Conservation (phyloP, 2,113 vertebrate genomes). For the Bos javanicus region DNA sequence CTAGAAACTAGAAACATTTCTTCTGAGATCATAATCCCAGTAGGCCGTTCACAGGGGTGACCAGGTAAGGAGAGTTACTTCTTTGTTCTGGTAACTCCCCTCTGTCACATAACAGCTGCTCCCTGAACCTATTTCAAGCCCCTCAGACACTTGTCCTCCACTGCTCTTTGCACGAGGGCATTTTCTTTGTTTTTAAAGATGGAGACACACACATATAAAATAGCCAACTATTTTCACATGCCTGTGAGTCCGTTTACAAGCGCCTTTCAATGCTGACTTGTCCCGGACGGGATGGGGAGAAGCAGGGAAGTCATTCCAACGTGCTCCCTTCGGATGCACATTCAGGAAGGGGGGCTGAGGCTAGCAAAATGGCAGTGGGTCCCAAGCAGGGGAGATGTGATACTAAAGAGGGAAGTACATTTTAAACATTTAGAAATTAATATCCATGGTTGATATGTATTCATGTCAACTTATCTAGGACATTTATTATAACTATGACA, state of each 20-base stretch:
- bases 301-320: background rate
- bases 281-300: background rate
- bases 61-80: background rate
- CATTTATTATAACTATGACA: background rate
- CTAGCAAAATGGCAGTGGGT: no score
- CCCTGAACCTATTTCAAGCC: background rate
- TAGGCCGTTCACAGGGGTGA: background rate
- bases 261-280: background rate
- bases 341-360: fast-evolving
- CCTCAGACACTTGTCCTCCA: background rate
- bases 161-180: background rate
- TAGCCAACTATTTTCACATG: background rate
- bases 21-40: background rate
- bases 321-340: background rate
- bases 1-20: background rate
- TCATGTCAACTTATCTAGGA: background rate
- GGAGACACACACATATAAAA: background rate
- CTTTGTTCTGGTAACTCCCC: background rate
- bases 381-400: background rate
- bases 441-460: background rate
- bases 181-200: background rate
- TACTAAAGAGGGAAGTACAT: background rate
- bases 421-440: background rate
- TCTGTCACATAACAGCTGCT: background rate
- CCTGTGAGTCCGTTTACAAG: background rate